These are phyloP conservation scores for Alca torda DNA, from an alignment of 2,797 vertebrate genomes.

Conservation along the genomic window DNA sequence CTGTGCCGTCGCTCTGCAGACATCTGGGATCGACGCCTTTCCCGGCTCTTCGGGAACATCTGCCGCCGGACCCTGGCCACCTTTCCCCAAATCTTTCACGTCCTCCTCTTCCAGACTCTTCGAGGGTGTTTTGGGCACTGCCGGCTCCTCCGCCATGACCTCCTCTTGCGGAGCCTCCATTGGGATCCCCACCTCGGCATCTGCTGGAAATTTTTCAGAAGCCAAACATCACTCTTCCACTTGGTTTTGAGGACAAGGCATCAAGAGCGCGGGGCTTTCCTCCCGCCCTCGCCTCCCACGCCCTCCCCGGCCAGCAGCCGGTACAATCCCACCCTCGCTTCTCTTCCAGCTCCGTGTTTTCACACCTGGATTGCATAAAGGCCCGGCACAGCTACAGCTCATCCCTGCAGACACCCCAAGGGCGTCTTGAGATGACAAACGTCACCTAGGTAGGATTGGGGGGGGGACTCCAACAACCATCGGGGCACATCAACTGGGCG, in stretches of 20 bases:
- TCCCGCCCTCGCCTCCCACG: neutral
- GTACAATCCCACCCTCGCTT: neutral
- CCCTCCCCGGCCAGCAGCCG: neutral
- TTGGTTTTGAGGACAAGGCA: neutral
- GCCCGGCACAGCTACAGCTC: no score
- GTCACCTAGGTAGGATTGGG: neutral
- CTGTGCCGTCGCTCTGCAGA: fast-evolving
- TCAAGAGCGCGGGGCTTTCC: neutral
- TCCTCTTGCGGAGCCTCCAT: neutral
- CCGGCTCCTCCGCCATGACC: fast-evolving
- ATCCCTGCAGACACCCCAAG: neutral
- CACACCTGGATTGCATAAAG: no score
- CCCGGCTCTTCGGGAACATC: neutral
- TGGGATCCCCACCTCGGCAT: neutral
- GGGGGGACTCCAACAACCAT: neutral
- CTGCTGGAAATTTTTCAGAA: neutral
- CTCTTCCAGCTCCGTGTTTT: neutral
- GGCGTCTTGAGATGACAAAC: neutral
- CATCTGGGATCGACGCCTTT: neutral
- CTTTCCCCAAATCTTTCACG: fast-evolving
- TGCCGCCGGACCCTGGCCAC: fast-evolving
- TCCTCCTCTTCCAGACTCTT: neutral
- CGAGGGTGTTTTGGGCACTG: neutral
- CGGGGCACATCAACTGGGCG: fast-evolving
- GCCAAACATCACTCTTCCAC: neutral